phyloP scores from a whole-genome alignment of 2,888 invertebrate genomes.

The Athetis lepigone region DNA sequence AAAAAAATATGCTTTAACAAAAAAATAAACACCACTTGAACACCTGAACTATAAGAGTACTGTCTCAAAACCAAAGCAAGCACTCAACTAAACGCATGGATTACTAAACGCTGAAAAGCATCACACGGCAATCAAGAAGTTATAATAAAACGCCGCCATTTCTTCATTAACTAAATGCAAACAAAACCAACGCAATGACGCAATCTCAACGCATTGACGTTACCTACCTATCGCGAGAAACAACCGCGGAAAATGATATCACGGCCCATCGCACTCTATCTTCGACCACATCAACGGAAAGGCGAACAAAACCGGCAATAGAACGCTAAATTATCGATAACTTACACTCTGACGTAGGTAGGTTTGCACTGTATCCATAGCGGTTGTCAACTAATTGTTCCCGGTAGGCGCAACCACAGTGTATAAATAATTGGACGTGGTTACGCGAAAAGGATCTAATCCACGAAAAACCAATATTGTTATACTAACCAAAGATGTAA shows the following conservation, averaged over 20 bases:
- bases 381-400: constrained; percentile 60
- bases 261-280: constrained; percentile 46
- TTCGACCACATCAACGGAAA: constrained; percentile 29
- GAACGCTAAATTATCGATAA: constrained; percentile 27
- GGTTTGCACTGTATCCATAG: constrained; percentile 50
- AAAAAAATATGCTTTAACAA: too few species aligned
- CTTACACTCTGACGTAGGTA: constrained; percentile 24
- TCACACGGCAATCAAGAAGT: constrained; percentile 30
- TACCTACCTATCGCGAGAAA: constrained; percentile 35
- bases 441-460: too few species aligned
- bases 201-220: constrained; percentile 34
- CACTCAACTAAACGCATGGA: not conserved
- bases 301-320: constrained; percentile 25
- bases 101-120: constrained; percentile 1
- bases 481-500: too few species aligned
- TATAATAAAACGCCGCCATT: constrained; percentile 29
- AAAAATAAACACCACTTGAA: too few species aligned
- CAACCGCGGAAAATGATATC: constrained; percentile 22
- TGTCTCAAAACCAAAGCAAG: not conserved
- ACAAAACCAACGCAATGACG: constrained; percentile 63
- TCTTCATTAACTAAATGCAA: constrained; percentile 53
- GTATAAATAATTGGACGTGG: constrained; percentile 68
- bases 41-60: too few species aligned
- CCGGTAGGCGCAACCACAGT: constrained; percentile 35
- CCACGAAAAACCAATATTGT: too few species aligned